Evolutionary conservation across 2,888 invertebrate genomes (phyloP), one percentile per base, ranked within the genome.

Genomic region (Rhamphomyia laevipes): DNA sequence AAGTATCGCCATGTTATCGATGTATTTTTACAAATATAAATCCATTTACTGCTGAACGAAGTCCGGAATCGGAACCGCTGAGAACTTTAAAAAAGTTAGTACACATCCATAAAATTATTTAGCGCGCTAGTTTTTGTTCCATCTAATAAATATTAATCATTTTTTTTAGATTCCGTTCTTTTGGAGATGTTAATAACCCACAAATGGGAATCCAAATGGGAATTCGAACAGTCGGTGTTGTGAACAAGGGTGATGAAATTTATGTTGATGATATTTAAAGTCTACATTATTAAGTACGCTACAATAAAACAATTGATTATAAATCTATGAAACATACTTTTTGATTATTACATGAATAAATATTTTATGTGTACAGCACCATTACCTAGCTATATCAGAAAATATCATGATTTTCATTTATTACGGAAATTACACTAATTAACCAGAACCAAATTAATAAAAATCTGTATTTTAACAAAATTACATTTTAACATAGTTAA

Each of bases 21-120:
- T 86, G 86, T 61, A 68, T 82, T n/a, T 62, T 85, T 52, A 82
- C 83, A 2, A 84, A 83, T 1, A 76, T 85, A 2, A 77, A 85
- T 62, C 80, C 81, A 1, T 76, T 78, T 54, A 81, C 79, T 1
- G 84, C 80, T 3, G 68, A 73, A 13, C 80, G 78, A 45, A 68
- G 78, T 61, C 58, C 72, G 1, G 74, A 77, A 21, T 64, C 71
- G 4, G 81, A 86, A 59, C 85, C 86, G 1, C 62, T 86, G 41
- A 74, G 73, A 56, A 83, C 82, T 16, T 68, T 86, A 16, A 81
- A 74, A 66, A 74, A 68, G 84, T 84, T 70, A 33, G 45, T 17
- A 17, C 4, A 2, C 61, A 62, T 55, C 40, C 47, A 18, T 37
- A 9, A 16, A 7, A 33, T 27, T 18, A n/a, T n/a, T n/a, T n/a